A percentile compares a stretch with the other conserved stretches of the same genome.
Conservation (phyloP, 1,140 invertebrate species). For the Macrobrachium rosenbergii region DNA sequence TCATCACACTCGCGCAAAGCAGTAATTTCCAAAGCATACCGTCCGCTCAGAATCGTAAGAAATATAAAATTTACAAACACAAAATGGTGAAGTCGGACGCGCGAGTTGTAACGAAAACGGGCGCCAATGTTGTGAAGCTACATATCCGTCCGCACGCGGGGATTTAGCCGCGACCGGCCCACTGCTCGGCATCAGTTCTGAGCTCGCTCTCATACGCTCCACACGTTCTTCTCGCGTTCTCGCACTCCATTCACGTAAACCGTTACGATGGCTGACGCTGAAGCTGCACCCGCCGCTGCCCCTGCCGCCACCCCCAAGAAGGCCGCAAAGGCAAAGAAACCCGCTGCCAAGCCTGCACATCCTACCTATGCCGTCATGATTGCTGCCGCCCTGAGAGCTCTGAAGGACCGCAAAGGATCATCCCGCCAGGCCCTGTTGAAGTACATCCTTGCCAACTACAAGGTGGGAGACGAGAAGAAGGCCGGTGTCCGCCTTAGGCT, state of each 20-base stretch:
- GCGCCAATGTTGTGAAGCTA: constrained; percentile 39
- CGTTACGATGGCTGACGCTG: constrained; percentile 36
- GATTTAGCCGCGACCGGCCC: not conserved
- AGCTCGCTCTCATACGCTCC: not conserved
- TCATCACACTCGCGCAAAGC: not conserved
- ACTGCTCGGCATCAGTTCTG: not conserved
- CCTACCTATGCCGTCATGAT: constrained; percentile 48
- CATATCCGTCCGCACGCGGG: constrained; percentile 48
- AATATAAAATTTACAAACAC: constrained; percentile 54
- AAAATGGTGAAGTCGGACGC: constrained; percentile 18
- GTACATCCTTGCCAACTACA: constrained; percentile 47
- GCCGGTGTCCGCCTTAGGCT: constrained; percentile 44
- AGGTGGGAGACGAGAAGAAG: constrained; percentile 54
- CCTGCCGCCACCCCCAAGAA: constrained; percentile 39
- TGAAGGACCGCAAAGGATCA: constrained; percentile 44
- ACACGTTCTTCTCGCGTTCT: not conserved
- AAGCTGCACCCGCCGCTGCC: not conserved
- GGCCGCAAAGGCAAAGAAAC: constrained; percentile 40
- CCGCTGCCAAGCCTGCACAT: constrained; percentile 38
- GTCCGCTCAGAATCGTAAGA: not conserved
- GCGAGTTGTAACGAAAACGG: constrained; percentile 55
- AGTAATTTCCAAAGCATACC: not conserved
- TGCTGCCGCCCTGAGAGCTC: constrained; percentile 30
- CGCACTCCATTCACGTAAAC: too few species aligned
- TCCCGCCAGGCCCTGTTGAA: constrained; percentile 52